Evolutionary conservation across 92 coral and sea anemone genomes (phyloP).

Genomic region (Zoanthus sansibaricus): DNA sequence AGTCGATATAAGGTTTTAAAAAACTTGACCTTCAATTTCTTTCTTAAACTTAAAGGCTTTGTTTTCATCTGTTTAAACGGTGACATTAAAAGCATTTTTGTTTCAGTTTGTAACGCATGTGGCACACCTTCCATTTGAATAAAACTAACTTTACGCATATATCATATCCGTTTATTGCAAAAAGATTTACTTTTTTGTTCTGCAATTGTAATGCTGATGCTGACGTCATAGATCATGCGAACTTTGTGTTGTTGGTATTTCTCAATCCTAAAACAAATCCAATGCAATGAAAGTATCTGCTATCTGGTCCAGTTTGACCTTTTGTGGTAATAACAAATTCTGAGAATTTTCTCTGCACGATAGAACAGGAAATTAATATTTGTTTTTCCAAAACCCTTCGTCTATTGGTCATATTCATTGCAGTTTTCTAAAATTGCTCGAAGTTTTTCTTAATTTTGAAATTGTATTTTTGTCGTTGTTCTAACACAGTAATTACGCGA

Average conservation of each 20-base stretch:
- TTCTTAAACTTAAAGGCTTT: no score
- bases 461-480: not conserved
- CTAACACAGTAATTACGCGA: not conserved
- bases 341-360: not conserved
- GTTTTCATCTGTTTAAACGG: no score
- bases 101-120: no score
- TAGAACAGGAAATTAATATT: not conserved
- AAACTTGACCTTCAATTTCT: no score
- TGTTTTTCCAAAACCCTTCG: not conserved
- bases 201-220: not conserved
- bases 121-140: no score
- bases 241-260: slow-evolving; percentile 6
- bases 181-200: not conserved
- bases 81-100: no score
- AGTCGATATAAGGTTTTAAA: no score
- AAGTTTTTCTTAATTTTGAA: not conserved
- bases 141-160: not conserved
- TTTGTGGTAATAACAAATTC: not conserved
- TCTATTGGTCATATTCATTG: not conserved
- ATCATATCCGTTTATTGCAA: not conserved
- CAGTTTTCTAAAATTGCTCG: not conserved
- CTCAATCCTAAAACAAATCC: slow-evolving; percentile 15
- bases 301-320: slow-evolving; percentile 1
- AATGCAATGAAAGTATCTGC: not conserved
- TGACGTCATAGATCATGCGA: slow-evolving; percentile 15